A percentile compares a stretch with the other conserved stretches of the same genome.
These are phyloP conservation scores for Pollenia amentaria DNA, from an alignment of 2,888 invertebrate species.

Conservation along the genomic window DNA sequence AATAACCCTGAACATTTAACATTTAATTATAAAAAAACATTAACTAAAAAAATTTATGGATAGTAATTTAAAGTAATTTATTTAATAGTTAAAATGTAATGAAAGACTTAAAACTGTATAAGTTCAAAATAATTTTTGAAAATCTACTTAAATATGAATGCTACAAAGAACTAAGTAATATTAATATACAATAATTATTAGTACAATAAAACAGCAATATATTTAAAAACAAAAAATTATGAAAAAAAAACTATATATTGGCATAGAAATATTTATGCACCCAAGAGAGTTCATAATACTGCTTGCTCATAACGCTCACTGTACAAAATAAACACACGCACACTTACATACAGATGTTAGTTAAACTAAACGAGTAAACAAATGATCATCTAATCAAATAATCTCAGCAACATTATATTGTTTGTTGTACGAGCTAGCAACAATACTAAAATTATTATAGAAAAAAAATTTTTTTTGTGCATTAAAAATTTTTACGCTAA, in stretches of 20 bases:
- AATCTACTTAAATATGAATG: not conserved
- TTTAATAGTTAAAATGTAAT: constrained; percentile 52
- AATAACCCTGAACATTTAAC: constrained; percentile 59
- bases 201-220: constrained; percentile 31
- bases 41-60: constrained; percentile 31
- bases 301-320: too few species aligned
- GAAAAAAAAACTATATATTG: not conserved
- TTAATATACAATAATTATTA: constrained; percentile 42
- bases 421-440: constrained; percentile 44
- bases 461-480: constrained; percentile 44
- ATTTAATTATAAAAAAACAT: constrained; percentile 53
- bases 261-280: constrained; percentile 55
- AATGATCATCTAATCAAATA: constrained; percentile 74
- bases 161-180: not conserved
- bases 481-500: constrained; percentile 31
- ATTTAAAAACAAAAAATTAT: not conserved
- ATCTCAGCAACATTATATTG: constrained; percentile 67
- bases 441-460: constrained; percentile 44
- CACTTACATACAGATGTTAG: constrained; percentile 21
- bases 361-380: constrained; percentile 69
- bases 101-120: constrained; percentile 36
- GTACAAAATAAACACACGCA: not conserved
- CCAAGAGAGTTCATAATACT: constrained; percentile 48
- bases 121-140: constrained; percentile 29
- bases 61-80: constrained; percentile 58